Conservation (phyloP, 2,797 vertebrate species). For the Typhlichthys eigenmanni region DNA sequence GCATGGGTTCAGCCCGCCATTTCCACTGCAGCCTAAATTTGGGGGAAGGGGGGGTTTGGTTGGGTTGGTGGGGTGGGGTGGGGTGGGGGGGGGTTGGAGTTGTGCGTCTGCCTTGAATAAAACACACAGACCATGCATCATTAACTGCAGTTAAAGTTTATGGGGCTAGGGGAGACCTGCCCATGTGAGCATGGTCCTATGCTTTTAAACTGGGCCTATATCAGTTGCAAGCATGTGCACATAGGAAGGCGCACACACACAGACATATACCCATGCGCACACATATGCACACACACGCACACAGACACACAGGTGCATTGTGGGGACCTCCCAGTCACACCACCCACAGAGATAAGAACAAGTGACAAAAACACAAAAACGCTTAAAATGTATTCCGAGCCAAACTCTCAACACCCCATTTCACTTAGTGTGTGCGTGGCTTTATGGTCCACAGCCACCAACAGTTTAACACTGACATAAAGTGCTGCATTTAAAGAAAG, state of each 20-base stretch:
- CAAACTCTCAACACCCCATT: constrained; percentile 43
- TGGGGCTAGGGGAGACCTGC: constrained; percentile 55
- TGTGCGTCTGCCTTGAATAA: constrained; percentile 56
- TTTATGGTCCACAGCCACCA: constrained; percentile 57
- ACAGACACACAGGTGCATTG: constrained; percentile 59
- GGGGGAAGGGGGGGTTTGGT: not conserved
- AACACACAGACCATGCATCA: constrained; percentile 65
- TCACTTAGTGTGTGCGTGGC: constrained; percentile 40
- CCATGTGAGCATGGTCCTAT: constrained; percentile 43
- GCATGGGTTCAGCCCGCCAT: constrained; percentile 32
- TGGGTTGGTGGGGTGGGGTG: no score
- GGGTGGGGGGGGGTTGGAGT: constrained; percentile 17
- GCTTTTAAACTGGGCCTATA: constrained; percentile 52
- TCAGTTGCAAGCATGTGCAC: constrained; percentile 20
- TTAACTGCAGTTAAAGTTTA: constrained; percentile 73
- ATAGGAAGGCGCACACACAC: not conserved
- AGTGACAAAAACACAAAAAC: constrained; percentile 44
- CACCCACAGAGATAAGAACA: constrained; percentile 61
- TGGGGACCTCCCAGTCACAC: constrained; percentile 63
- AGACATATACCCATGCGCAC: constrained; percentile 1
- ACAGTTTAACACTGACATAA: constrained; percentile 32
- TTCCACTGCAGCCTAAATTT: constrained; percentile 37
- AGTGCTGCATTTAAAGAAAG: constrained; percentile 47
- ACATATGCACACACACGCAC: constrained; percentile 19
- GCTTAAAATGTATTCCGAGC: constrained; percentile 45